Evolutionary conservation across 2,888 invertebrate genomes (phyloP), one percentile per base, ranked within the genome.

Genomic region (Drosophila aldrichi): DNA sequence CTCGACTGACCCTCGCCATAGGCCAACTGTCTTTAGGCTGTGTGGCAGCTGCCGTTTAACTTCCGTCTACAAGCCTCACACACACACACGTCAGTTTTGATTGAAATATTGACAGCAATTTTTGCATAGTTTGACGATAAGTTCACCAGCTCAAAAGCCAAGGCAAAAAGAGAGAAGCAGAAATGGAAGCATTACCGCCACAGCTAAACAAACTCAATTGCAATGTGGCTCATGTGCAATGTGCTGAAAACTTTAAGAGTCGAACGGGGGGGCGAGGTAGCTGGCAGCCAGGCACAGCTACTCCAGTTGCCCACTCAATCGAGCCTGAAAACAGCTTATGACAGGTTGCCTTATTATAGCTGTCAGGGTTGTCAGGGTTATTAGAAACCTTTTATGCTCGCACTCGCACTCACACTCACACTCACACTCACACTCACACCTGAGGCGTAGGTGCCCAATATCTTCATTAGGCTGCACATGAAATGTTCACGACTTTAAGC

Each of bases 281-380:
- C 29, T 49, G 49, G 32, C 49, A 34, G 49, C 32, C 34, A 49
- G 36, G 36, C 6, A 16, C 16, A 38, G 32, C 32, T 49, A 32
- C 49, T 49, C 18, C 32, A 32, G 49, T 12, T 57, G 65, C 64
- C 66, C 70, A 76, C 70, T 72, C 83, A 84, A 88, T 88, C 63
- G 86, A 67, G 64, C 62, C 59, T 77, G 74, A 68, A 54, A 66
- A 87, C 81, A 82, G 88, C 82, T 89, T 82, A 89, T 87, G 89
- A 89, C 89, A 88, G 82, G 46, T 82, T 82, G 87, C 89, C 81
- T 89, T 89, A 87, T 84, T 82, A 84, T 77, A 70, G 68, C 88
- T 89, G 82, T 89, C 89, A 82, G 70, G 69, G 78, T 69, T 82
- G 82, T 82, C 89, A 79, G 75, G 70, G 70, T 70, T 79, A 79